phyloP scores from a whole-genome alignment of 2,113 vertebrate species.

The Elephas maximus region DNA sequence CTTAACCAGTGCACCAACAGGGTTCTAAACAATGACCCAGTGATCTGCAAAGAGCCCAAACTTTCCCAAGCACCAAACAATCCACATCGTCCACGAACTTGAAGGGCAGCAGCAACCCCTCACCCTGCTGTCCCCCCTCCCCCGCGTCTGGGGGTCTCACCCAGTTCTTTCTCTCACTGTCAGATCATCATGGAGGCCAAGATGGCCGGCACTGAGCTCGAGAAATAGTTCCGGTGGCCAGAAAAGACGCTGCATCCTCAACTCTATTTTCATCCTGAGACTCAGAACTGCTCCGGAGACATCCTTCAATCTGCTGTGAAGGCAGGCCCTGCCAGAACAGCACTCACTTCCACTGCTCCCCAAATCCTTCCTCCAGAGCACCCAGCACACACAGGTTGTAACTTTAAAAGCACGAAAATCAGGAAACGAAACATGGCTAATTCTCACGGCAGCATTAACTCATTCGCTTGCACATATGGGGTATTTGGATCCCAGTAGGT shows the following conservation, averaged over 20 bases:
- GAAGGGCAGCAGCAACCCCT: background rate
- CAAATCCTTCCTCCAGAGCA: conserved; percentile 29
- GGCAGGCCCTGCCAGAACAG: background rate
- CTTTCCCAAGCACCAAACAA: background rate
- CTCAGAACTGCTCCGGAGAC: conserved; percentile 9
- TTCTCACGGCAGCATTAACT: conserved; percentile 82
- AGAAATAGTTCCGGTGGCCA: background rate
- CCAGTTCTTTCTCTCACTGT: background rate
- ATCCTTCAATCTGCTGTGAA: background rate
- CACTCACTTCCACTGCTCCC: conserved; percentile 15
- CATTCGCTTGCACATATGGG: conserved; percentile 78
- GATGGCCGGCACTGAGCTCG: background rate
- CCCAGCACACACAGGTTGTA: conserved; percentile 74
- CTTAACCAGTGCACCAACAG: too few species aligned
- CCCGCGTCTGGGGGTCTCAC: background rate
- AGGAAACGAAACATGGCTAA: conserved; percentile 75
- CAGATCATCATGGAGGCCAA: background rate
- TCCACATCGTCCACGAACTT: background rate
- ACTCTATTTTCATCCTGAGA: conserved; percentile 17
- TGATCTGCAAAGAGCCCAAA: background rate
- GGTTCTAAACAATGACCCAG: background rate
- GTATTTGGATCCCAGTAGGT: conserved; percentile 79
- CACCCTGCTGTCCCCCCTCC: background rate
- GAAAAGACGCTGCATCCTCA: background rate
- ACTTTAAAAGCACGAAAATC: conserved; percentile 78